phyloP scores from a whole-genome alignment of 2,113 vertebrate species.

The Pitta sordida region DNA sequence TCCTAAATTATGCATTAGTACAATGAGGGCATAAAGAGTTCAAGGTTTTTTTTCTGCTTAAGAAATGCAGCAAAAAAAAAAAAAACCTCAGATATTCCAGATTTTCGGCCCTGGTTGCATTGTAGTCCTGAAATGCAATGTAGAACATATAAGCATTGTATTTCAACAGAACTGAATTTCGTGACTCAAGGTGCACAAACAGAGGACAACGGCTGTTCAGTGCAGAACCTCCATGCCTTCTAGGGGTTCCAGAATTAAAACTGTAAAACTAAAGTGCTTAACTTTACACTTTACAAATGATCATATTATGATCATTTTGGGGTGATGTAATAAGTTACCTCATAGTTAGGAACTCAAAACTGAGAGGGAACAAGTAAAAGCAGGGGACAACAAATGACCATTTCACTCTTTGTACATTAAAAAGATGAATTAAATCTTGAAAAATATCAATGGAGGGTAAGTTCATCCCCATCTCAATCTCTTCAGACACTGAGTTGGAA shows the following conservation, averaged over 20 bases:
- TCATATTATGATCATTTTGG: background rate
- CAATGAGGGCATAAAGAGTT: conserved; percentile 17
- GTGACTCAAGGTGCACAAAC: background rate
- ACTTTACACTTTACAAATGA: background rate
- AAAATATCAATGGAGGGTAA: background rate
- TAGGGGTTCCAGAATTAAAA: background rate
- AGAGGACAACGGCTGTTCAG: background rate
- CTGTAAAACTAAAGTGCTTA: background rate
- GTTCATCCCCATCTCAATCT: background rate
- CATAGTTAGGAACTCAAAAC: background rate
- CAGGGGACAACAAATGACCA: background rate
- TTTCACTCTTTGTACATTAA: background rate
- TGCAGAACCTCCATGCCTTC: background rate
- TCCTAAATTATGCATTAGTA: conserved; percentile 4
- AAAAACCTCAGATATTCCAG: background rate
- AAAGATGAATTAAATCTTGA: background rate
- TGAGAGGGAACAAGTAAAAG: background rate
- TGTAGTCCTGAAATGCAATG: background rate
- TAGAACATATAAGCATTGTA: background rate
- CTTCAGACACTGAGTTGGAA: background rate
- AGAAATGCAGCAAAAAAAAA: background rate
- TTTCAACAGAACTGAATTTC: background rate
- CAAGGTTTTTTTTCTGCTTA: background rate
- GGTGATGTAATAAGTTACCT: background rate
- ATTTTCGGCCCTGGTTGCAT: background rate